phyloP scores from a whole-genome alignment of 2,888 invertebrate genomes.

The Andrena minutula region DNA sequence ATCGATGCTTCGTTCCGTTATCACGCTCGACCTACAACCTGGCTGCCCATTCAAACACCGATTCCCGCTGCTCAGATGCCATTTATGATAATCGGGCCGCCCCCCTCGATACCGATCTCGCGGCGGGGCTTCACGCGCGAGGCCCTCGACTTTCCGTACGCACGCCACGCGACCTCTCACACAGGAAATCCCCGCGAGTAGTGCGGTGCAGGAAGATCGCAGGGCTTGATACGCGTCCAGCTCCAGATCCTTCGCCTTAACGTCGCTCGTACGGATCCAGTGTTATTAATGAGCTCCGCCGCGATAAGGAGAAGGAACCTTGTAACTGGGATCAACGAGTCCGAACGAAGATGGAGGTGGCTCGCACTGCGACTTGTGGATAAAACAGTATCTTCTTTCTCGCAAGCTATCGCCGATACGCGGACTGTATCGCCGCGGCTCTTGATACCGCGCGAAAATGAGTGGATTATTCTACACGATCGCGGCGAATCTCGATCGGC shows the following conservation, averaged over 20 bases:
- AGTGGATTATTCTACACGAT: too few relatives aligned
- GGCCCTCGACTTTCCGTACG: conserved; percentile 41
- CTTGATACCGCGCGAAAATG: too few relatives aligned
- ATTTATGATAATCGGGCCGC: conserved; percentile 60
- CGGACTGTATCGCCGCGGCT: too few relatives aligned
- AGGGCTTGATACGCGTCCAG: conserved; percentile 43
- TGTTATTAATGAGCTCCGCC: conserved; percentile 45
- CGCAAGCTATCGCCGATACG: too few relatives aligned
- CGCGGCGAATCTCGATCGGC: too few relatives aligned
- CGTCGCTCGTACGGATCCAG: conserved; percentile 35
- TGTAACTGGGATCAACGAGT: neutral
- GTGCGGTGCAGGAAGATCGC: conserved; percentile 39
- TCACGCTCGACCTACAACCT: conserved; percentile 45
- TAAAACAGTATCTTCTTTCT: too few relatives aligned
- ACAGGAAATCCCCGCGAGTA: conserved; percentile 14
- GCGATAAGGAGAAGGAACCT: conserved; percentile 40
- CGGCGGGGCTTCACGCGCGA: conserved; percentile 18
- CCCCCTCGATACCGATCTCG: conserved; percentile 47
- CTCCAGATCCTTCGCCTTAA: conserved; percentile 16
- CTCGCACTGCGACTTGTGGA: too few relatives aligned
- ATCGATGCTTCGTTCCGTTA: conserved; percentile 49
- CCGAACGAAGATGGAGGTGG: neutral
- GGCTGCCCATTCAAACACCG: conserved; percentile 42
- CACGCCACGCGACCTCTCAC: conserved; percentile 33
- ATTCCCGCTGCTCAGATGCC: conserved; percentile 54